Evolutionary conservation across 1,140 invertebrate genomes (phyloP).

Genomic region (Apis mellifera): Amel_HAv3.1 CM009944.2:6552001-6552500

Average conservation of each 20-base stretch:
- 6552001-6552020: slow-evolving; percentile 53
- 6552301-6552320: no score
- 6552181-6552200: not conserved
- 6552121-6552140: not conserved
- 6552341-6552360: no score
- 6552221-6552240: not conserved
- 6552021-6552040: slow-evolving; percentile 44
- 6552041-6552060: slow-evolving; percentile 2
- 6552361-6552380: no score
- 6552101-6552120: not conserved
- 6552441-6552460: no score
- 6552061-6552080: not conserved
- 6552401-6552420: no score
- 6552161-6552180: not conserved
- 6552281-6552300: not conserved
- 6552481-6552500: no score
- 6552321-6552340: no score
- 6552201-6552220: not conserved
- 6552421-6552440: no score
- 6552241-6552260: not conserved
- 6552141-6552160: not conserved
- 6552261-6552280: not conserved
- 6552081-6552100: not conserved
- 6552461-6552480: no score
- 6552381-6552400: no score